Percentiles rank a stretch among this genome's conserved stretches.
Conservation (phyloP, 2,888 invertebrate species). For the Chalcosyrphus nemorum region DNA sequence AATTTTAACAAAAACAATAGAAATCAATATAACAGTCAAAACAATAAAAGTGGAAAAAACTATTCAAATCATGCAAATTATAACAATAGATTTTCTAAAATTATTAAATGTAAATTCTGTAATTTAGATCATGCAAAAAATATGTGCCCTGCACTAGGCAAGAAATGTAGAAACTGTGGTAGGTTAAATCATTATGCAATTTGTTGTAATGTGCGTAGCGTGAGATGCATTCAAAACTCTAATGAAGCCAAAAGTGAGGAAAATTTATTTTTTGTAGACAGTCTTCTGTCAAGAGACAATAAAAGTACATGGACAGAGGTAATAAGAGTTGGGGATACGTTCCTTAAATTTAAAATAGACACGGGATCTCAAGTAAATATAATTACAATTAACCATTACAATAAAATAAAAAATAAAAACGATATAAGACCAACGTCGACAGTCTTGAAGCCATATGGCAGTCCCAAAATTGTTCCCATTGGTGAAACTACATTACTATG, state of each 20-base stretch:
- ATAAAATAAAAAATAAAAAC: neutral
- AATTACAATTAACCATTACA: neutral
- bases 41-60: neutral
- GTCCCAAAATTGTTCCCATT: neutral
- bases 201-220: slow-evolving; percentile 4
- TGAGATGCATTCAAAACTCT: neutral
- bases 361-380: neutral
- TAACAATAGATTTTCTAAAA: neutral
- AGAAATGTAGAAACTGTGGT: slow-evolving; percentile 13
- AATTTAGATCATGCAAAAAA: slow-evolving; percentile 2
- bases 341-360: neutral
- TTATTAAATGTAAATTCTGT: neutral
- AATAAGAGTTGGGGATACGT: neutral
- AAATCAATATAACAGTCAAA: neutral
- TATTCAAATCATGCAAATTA: neutral
- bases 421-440: slow-evolving; percentile 7
- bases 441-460: slow-evolving; percentile 7
- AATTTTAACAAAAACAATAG: neutral
- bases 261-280: slow-evolving; percentile 11
- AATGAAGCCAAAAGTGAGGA: neutral
- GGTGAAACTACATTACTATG: neutral
- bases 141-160: slow-evolving; percentile 1
- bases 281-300: neutral
- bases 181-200: slow-evolving; percentile 2
- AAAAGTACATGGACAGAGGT: neutral